Evolutionary conservation across 2,888 invertebrate genomes (phyloP).

Genomic region (Agrochola circellaris): DNA sequence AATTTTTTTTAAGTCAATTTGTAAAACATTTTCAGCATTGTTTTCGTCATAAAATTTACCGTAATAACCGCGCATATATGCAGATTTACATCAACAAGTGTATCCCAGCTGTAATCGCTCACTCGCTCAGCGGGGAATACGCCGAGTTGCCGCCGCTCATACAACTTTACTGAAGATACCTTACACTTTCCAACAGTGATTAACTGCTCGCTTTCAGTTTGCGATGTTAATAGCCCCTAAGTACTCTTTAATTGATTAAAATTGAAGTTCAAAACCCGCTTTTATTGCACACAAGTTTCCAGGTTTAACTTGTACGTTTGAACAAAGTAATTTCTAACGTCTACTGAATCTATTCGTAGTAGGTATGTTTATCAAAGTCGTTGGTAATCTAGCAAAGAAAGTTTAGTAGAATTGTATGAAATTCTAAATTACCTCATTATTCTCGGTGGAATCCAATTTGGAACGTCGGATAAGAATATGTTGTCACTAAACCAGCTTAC

Average conservation of each 20-base stretch:
- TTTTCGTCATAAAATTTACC: neutral
- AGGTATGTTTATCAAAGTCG: neutral
- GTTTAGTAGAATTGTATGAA: constrained; percentile 31
- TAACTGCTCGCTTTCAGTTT: constrained; percentile 67
- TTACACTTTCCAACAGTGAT: constrained; percentile 66
- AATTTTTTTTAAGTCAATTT: neutral
- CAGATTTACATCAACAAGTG: constrained; percentile 76
- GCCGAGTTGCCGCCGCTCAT: constrained; percentile 64
- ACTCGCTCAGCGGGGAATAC: constrained; percentile 67
- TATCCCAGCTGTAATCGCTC: constrained; percentile 71
- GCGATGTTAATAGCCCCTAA: constrained; percentile 59
- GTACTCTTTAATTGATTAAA: constrained; percentile 60
- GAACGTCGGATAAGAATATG: constrained; percentile 69
- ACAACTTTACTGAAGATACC: constrained; percentile 66
- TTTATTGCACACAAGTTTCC: constrained; percentile 52
- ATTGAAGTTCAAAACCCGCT: constrained; percentile 52
- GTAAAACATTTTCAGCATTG: neutral
- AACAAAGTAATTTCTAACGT: constrained; percentile 28
- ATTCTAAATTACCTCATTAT: constrained; percentile 81
- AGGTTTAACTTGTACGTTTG: constrained; percentile 24
- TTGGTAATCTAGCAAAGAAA: neutral
- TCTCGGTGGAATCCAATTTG: constrained; percentile 86
- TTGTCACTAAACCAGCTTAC: constrained; percentile 71
- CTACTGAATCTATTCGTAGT: constrained; percentile 6
- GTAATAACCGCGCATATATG: constrained; percentile 6